Percentiles rank a stretch among this genome's conserved stretches.
Evolutionary conservation across 1,140 invertebrate genomes (phyloP).

Genomic region (Brevipalpus yothersi): DNA sequence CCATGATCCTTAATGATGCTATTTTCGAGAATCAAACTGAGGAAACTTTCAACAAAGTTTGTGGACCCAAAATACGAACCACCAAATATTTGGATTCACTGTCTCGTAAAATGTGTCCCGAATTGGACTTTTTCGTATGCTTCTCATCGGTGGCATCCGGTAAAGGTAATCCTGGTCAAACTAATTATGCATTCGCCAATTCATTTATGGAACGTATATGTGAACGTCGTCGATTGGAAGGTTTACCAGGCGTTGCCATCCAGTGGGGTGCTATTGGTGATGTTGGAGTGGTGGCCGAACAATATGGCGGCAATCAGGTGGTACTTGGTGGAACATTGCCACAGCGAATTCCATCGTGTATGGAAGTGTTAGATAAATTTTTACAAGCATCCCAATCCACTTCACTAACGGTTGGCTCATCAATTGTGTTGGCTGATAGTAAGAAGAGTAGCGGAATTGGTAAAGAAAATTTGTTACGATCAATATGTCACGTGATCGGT

Average conservation of each 20-base stretch:
- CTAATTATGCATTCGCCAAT: conserved; percentile 86
- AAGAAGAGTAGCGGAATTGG: conserved; percentile 9
- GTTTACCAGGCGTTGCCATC: conserved; percentile 52
- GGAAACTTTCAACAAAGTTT: conserved; percentile 42
- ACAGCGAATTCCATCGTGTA: conserved; percentile 67
- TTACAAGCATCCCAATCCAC: conserved; percentile 47
- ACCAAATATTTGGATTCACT: conserved; percentile 47
- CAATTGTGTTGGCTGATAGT: neutral
- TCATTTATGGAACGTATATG: conserved; percentile 83
- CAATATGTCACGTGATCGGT: conserved; percentile 22
- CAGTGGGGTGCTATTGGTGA: conserved; percentile 79
- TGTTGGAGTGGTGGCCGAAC: conserved; percentile 49
- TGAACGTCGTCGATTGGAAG: conserved; percentile 49
- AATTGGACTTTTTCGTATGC: conserved; percentile 66
- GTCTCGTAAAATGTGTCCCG: conserved; percentile 41
- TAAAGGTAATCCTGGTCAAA: conserved; percentile 74
- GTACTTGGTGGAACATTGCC: conserved; percentile 70
- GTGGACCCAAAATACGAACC: conserved; percentile 31
- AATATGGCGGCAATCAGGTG: conserved; percentile 54
- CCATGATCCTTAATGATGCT: conserved; percentile 54
- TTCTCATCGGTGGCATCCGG: conserved; percentile 88
- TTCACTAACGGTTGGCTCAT: conserved; percentile 18
- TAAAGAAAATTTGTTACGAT: conserved; percentile 16
- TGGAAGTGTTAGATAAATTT: conserved; percentile 59
- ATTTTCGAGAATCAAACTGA: conserved; percentile 65